These are phyloP conservation scores for Lissocephala sabroskyi DNA, from an alignment of 2,888 invertebrate species.

Conservation along the genomic window DNA sequence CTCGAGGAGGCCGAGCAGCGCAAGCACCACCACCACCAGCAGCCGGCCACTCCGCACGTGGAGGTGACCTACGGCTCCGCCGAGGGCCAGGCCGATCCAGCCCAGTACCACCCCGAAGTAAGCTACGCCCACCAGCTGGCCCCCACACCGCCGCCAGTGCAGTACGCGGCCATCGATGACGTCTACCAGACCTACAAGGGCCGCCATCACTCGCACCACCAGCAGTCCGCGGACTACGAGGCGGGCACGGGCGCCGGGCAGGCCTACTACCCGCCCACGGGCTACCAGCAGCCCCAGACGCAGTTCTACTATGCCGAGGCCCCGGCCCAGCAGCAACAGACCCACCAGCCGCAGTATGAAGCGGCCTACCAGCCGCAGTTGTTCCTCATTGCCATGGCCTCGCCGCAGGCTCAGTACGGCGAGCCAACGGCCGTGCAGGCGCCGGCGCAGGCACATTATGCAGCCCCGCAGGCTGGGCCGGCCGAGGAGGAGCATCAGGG, in stretches of 20 bases:
- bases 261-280: conserved; percentile 35
- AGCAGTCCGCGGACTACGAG: not conserved
- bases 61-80: conserved; percentile 20
- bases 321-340: conserved; percentile 29
- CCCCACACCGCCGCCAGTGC: conserved; percentile 39
- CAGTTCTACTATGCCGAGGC: conserved; percentile 60
- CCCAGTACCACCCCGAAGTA: conserved; percentile 45
- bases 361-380: conserved; percentile 58
- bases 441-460: conserved; percentile 30
- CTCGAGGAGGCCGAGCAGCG: conserved; percentile 67
- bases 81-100: conserved; percentile 31
- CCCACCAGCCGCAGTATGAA: conserved; percentile 30
- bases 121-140: conserved; percentile 47
- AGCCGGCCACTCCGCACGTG: conserved; percentile 25
- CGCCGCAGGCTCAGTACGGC: conserved; percentile 35
- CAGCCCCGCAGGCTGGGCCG: not conserved
- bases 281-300: conserved; percentile 40
- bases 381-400: conserved; percentile 62
- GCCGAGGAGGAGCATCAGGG: conserved; percentile 10
- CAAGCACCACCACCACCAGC: conserved; percentile 44
- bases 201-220: conserved; percentile 40
- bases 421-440: conserved; percentile 18
- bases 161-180: conserved; percentile 62
- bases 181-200: conserved; percentile 68
- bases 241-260: conserved; percentile 8